Evolutionary conservation across 2,113 vertebrate genomes (phyloP).

Genomic region (Chaetura pelagica): DNA sequence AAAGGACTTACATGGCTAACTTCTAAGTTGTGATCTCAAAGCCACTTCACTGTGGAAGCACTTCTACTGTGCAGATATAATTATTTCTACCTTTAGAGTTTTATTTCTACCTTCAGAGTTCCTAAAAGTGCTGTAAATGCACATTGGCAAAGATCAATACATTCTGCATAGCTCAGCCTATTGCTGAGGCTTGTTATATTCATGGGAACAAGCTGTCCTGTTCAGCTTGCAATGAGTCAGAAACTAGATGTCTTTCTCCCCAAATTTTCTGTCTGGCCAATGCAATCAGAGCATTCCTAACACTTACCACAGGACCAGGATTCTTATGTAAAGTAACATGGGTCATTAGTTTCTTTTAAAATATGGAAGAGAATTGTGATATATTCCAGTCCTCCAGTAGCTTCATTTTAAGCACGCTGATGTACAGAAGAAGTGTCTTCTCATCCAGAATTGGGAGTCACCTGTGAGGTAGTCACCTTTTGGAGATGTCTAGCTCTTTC

Average conservation of each 20-base stretch:
- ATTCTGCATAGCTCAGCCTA: not conserved
- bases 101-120: not conserved
- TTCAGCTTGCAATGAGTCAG: not conserved
- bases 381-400: not conserved
- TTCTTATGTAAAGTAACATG: not conserved
- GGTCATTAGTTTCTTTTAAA: not conserved
- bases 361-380: not conserved
- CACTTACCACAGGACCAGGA: not conserved
- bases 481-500: not conserved
- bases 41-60: not conserved
- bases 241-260: not conserved
- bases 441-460: not conserved
- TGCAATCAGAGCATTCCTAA: not conserved
- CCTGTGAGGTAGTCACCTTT: not conserved
- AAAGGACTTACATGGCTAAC: not conserved
- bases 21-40: not conserved
- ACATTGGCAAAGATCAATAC: not conserved
- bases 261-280: not conserved
- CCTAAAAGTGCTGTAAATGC: not conserved
- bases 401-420: not conserved
- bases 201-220: not conserved
- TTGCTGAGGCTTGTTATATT: not conserved
- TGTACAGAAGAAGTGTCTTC: not conserved
- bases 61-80: not conserved
- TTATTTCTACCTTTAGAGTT: not conserved